A percentile compares a stretch with the other conserved stretches of the same genome.
Evolutionary conservation across 2,797 vertebrate species (phyloP).

Genomic region (Euphonia xanthogaster): DNA sequence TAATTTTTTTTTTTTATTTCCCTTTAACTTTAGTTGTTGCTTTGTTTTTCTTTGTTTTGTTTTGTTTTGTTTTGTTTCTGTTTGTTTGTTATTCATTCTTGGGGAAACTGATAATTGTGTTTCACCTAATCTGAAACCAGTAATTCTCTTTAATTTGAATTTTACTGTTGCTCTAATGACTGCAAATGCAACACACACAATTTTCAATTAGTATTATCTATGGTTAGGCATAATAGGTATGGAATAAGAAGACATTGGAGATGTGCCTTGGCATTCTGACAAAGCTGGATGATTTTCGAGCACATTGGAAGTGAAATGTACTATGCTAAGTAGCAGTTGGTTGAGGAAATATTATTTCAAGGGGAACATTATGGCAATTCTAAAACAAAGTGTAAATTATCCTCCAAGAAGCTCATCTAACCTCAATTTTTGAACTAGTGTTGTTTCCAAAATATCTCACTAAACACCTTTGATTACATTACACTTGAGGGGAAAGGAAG

Average conservation of each 20-base stretch:
- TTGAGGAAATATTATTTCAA: background rate
- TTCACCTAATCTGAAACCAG: background rate
- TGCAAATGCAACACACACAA: background rate
- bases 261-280: constrained; percentile 7
- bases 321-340: background rate
- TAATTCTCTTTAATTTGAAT: background rate
- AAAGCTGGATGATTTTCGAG: background rate
- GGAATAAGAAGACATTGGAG: background rate
- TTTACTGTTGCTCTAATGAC: background rate
- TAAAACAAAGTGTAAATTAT: background rate
- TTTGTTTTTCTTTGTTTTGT: background rate
- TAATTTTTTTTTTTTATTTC: background rate
- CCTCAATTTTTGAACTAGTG: background rate
- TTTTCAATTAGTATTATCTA: background rate
- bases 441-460: background rate
- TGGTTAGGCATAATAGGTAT: background rate
- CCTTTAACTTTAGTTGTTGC: background rate
- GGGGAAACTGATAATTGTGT: background rate
- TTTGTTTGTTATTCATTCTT: background rate
- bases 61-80: background rate
- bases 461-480: background rate
- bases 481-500: background rate
- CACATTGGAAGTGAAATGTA: background rate
- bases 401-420: background rate
- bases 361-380: background rate